phyloP scores from a whole-genome alignment of 2,113 vertebrate species.

The Mandrillus leucophaeus region DNA sequence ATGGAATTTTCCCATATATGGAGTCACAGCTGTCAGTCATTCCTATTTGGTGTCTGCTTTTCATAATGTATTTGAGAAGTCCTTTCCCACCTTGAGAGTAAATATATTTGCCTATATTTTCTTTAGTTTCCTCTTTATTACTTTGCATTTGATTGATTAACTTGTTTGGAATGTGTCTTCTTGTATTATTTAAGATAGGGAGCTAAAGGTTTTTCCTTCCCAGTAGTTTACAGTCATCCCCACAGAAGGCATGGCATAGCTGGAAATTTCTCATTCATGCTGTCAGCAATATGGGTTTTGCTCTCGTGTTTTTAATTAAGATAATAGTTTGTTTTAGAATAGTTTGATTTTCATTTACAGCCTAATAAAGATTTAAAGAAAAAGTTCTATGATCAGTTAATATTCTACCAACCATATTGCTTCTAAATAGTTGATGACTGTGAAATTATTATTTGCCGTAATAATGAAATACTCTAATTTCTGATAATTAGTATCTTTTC shows the following conservation, averaged over 20 bases:
- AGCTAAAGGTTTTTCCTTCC: not conserved
- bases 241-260: fast-evolving
- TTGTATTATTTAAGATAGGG: fast-evolving
- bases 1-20: fast-evolving
- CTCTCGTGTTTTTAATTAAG: not conserved
- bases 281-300: fast-evolving
- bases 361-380: not conserved
- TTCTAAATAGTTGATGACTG: not conserved
- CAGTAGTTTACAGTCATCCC: not conserved
- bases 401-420: not conserved
- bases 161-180: not conserved
- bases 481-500: not conserved
- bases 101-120: not conserved
- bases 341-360: not conserved
- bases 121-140: not conserved
- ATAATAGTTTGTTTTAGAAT: not conserved
- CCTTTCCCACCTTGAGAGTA: not conserved
- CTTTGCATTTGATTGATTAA: not conserved
- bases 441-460: not conserved
- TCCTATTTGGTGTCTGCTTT: not conserved
- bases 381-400: not conserved
- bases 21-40: fast-evolving
- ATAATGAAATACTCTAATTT: not conserved
- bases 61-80: not conserved
- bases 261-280: not conserved